Evolutionary conservation across 2,888 invertebrate genomes (phyloP), one percentile per base, ranked within the genome.

Genomic region (Oscheius sp.): DNA sequence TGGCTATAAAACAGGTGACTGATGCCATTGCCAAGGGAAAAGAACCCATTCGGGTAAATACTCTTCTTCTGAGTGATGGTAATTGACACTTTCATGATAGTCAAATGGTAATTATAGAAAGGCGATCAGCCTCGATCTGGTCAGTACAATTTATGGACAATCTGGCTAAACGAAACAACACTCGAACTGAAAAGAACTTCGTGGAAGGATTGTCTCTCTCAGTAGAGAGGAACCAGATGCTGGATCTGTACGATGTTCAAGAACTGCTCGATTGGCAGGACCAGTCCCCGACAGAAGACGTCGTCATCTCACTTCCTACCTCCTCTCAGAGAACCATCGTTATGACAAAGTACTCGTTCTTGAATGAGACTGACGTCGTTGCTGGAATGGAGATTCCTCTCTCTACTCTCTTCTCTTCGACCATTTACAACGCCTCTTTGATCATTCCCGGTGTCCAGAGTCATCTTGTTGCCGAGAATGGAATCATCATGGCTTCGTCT

Each of bases 51-150:
- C 51, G 55, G 32, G 68, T 74, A 10, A 66, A 74, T 37, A 74
- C 74, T 50, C 35, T 74, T 32, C 35, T 74, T 21, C 66, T 68
- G 9, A 58, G 29, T 35, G 74, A 74, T 29, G 73, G 73, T 73
- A 55, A 13, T 21, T 21, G 21, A 21, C 50, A 50, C 9, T 50
- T 13, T 1, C 50, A 11, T 9, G 50, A 50, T 50, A 50, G 50
- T 9, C 9, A 50, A 50, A 50, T 50, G 0, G 9, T 50, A 11
- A 9, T 50, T 9, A 50, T 50, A 73, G 74, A 68, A 47, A 32
- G 37, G 7, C 58, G 74, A 0, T 60, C 66, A 2, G 29, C 68
- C 2, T 50, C 58, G 21, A 48, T 58, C 29, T 74, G 74, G 74
- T 59, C 74, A 4, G 13, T 32, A 9, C 60, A 74, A 32, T 74